Base-by-base conservation (phyloP, 1,140 invertebrate species). In the Hylyphantes graminicola region DNA sequence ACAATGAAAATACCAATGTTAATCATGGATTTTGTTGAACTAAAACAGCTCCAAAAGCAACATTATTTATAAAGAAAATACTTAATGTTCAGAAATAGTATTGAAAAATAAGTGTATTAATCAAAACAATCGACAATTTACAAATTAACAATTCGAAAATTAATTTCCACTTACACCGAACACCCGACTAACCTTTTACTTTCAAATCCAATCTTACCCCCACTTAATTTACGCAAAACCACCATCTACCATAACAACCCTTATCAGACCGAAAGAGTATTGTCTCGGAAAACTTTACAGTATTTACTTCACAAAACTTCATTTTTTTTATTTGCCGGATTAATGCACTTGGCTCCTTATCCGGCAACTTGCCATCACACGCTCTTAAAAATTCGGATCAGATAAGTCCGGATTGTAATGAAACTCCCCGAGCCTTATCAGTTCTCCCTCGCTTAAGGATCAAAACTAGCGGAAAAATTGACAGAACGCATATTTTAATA, bases 401-500 rank as follows among this genome's bases (percentile, higher is more conserved):
- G 78, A 81, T 73, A 81, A 81, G 78, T 73, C 8, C 64, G 53
- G 64, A 68, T 79, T 72, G 78, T 81, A 81, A 81, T 81, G 78
- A 81, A 81, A 55, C 77, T 65, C 61, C 50, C n/a, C 78, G 35
- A 35, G 55, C 35, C 67, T 81, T 81, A 81, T 81, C 78, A 81
- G 77, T 51, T 11, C 53, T 70, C 35, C 35, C 63, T 73, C 67
- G 68, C 64, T 81, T 64, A 81, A 81, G 68, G 68, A 81, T 73
- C 78, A 81, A 54, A 50, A 48, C 78, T 35, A 57, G 78, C 64
- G 78, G 78, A 81, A 81, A 81, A 81, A 81, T 81, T 81, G 78
- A 81, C 78, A 70, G 78, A 81, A 81, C 73, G 78, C 78, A 81
- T 81, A 81, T 81, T 81, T 73, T 53, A 81, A 81, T 81, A 81